Base-by-base conservation (phyloP, 2,888 invertebrate genomes). In the Mythimna pallens region DNA sequence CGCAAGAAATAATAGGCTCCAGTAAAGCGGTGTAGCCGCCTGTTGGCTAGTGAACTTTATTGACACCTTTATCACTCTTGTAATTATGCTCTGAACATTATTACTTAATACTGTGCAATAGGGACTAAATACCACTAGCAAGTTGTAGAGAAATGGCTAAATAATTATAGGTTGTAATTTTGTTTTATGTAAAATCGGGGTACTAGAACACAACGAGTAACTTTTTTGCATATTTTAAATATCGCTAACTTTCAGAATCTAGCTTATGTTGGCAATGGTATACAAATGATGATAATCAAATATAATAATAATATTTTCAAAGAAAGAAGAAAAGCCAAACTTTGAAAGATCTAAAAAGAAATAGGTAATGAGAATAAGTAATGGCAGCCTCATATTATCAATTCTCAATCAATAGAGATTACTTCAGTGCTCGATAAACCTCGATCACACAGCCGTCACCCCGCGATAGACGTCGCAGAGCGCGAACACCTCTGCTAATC, bases 401-500 rank as follows among this genome's bases (percentile, higher is more conserved):
- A 71, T 58, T 78, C 52, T 20, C 17, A n/a, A 57, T 70, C 50
- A 70, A 34, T 57, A 43, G 12, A 57, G 36, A 57, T 71, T n/a
- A 70, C 25, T 25, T 43, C 17, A 25, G 17, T n/a, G 10, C 12
- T 36, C 30, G 22, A 58, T 52, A 58, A 58, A 52, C 30, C 52
- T 52, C 71, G 36, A 54, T 43, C 70, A 74, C 43, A 50, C 52
- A n/a, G 30, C 25, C 17, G 25, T 58, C 36, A 70, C 30, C 52
- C 58, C 62, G n/a, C 22, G 57, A 20, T 5, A 52, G 43, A 17
- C n/a, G 55, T 5, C 17, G 22, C 47, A 20, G 40, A 22, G 57
- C 36, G 59, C 2, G 30, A 40, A 54, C 47, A 50, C n/a, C 54
- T 65, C 73, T 65, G 79, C 52, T 77, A 65, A 78, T 77, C 79